Conservation (phyloP, 2,888 invertebrate genomes). For the Trichopoda pennipes region DNA sequence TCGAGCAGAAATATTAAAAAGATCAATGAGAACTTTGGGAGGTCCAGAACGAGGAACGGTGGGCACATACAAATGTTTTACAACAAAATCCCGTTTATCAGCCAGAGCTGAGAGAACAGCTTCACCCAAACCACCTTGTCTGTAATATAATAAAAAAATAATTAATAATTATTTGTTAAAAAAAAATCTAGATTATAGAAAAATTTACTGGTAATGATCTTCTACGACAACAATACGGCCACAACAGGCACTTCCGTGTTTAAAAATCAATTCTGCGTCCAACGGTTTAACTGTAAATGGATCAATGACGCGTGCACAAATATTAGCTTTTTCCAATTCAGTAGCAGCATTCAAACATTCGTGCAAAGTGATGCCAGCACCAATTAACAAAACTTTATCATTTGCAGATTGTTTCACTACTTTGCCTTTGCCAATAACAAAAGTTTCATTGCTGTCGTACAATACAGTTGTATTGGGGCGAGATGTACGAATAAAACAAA, state of each 20-base stretch:
- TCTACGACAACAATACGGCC: conserved; percentile 95
- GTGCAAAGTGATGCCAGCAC: conserved; percentile 95
- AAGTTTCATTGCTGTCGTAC: conserved; percentile 91
- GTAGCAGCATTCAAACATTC: conserved; percentile 94
- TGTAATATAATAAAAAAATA: conserved; percentile 61
- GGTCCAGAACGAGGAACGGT: conserved; percentile 96
- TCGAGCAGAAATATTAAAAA: conserved; percentile 92
- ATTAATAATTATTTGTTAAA: conserved; percentile 7
- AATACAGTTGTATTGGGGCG: conserved; percentile 93
- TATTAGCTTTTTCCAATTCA: conserved; percentile 85
- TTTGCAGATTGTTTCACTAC: conserved; percentile 87
- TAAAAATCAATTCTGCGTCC: conserved; percentile 88
- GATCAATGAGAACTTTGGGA: conserved; percentile 90
- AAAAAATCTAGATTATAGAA: not conserved
- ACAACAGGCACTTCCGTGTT: conserved; percentile 89
- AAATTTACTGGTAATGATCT: conserved; percentile 96
- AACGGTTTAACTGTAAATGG: conserved; percentile 98
- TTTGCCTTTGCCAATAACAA: conserved; percentile 90
- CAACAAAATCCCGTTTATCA: conserved; percentile 85
- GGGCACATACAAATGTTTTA: conserved; percentile 90
- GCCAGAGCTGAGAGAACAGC: conserved; percentile 93
- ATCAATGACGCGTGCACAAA: conserved; percentile 93
- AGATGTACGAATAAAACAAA: conserved; percentile 97
- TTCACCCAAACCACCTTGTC: conserved; percentile 95
- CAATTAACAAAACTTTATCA: conserved; percentile 93